Conservation (phyloP, 2,113 vertebrate species). For the Typhlomys cinereus region DNA sequence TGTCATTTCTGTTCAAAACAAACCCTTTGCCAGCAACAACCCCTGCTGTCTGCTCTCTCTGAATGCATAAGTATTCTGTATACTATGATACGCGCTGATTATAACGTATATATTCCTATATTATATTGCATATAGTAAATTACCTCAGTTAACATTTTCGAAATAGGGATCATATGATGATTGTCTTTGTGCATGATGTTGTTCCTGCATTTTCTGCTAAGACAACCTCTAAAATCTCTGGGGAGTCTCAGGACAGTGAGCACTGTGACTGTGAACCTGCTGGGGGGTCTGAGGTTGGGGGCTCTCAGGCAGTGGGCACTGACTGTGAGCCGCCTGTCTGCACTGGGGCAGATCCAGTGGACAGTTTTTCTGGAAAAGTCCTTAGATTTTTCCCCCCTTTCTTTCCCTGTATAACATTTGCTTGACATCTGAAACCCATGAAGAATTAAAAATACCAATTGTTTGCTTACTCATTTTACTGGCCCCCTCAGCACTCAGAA, state of each 20-base stretch:
- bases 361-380: not conserved
- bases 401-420: not conserved
- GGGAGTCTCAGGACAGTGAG: not conserved
- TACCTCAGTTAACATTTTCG: not conserved
- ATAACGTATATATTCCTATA: not conserved
- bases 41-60: not conserved
- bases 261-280: fast-evolving
- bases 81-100: not conserved
- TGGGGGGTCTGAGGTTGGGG: not conserved
- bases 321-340: fast-evolving
- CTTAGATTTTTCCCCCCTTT: not conserved
- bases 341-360: too few relatives aligned
- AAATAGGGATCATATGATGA: not conserved
- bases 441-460: not conserved
- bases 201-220: not conserved
- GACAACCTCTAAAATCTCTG: not conserved
- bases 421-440: not conserved
- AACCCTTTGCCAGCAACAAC: not conserved
- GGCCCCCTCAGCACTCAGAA: not conserved
- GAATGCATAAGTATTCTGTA: not conserved
- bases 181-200: not conserved
- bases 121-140: constrained; percentile 20
- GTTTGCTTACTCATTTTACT: not conserved
- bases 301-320: not conserved
- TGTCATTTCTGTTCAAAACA: not conserved